A percentile compares a stretch with the other conserved stretches of the same genome.
phyloP scores from a whole-genome alignment of 2,888 invertebrate genomes.

The Tanytarsus gracilentus region DNA sequence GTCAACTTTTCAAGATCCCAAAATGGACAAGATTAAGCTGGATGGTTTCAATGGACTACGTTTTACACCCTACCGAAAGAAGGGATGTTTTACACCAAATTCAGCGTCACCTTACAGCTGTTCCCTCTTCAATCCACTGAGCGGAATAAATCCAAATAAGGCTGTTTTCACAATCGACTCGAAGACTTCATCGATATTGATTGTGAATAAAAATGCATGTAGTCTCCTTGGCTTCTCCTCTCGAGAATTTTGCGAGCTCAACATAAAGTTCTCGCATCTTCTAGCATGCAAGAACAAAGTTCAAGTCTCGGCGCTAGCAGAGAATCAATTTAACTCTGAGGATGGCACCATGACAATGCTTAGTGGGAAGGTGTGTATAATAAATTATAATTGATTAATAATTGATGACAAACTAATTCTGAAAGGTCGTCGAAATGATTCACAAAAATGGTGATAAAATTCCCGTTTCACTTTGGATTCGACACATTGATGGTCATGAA shows the following conservation, averaged over 20 bases:
- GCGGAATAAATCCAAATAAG: slow-evolving; percentile 54
- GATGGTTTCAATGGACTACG: slow-evolving; percentile 49
- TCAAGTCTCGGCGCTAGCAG: slow-evolving; percentile 46
- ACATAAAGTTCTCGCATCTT: slow-evolving; percentile 46
- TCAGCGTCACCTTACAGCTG: slow-evolving; percentile 37
- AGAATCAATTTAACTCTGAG: slow-evolving; percentile 47
- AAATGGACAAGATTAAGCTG: slow-evolving; percentile 48
- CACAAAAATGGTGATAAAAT: slow-evolving; percentile 49
- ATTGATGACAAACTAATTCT: too few species aligned
- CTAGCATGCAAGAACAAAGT: slow-evolving; percentile 47
- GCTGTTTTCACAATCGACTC: slow-evolving; percentile 59
- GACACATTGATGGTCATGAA: slow-evolving; percentile 47
- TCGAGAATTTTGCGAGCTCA: slow-evolving; percentile 45
- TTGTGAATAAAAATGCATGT: slow-evolving; percentile 59
- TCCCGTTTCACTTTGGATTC: slow-evolving; percentile 58
- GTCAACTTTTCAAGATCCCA: slow-evolving; percentile 40
- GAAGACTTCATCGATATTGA: slow-evolving; percentile 55
- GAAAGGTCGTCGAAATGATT: slow-evolving; percentile 50
- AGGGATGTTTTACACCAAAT: slow-evolving; percentile 36
- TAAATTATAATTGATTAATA: slow-evolving; percentile 29
- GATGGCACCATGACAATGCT: slow-evolving; percentile 51
- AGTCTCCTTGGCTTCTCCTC: slow-evolving; percentile 51
- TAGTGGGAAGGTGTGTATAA: slow-evolving; percentile 56
- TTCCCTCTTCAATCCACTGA: slow-evolving; percentile 35
- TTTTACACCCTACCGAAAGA: slow-evolving; percentile 46